Conservation (phyloP, 2,888 invertebrate genomes). For the Clusia tigrina region DNA sequence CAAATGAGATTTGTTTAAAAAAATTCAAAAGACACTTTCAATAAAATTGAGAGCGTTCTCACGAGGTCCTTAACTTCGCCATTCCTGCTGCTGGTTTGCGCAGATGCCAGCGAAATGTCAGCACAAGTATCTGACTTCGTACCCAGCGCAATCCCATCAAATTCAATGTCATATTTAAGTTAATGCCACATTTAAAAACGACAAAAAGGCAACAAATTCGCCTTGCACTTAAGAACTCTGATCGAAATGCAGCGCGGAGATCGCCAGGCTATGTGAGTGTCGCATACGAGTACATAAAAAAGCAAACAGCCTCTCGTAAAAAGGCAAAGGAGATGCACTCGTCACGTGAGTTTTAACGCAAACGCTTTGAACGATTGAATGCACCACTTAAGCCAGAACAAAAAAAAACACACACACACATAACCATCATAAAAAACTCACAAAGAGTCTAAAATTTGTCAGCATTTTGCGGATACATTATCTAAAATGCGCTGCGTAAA, state of each 20-base stretch:
- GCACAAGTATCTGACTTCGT: neutral
- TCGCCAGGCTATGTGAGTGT: too few relatives aligned
- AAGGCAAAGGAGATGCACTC: constrained; percentile 41
- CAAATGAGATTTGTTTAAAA: too few relatives aligned
- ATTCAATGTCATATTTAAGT: constrained; percentile 55
- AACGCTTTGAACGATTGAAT: constrained; percentile 53
- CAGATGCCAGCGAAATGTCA: neutral
- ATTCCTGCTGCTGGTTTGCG: neutral
- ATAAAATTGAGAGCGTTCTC: constrained; percentile 3
- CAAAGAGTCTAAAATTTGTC: constrained; percentile 55
- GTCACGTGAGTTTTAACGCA: constrained; percentile 54
- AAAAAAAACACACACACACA: constrained; percentile 35
- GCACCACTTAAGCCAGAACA: constrained; percentile 32
- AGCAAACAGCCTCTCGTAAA: constrained; percentile 18
- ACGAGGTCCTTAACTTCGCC: constrained; percentile 2
- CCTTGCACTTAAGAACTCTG: constrained; percentile 53
- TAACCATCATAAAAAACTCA: constrained; percentile 20
- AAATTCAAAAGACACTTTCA: too few relatives aligned
- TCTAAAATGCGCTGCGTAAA: constrained; percentile 58
- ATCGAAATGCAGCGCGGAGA: constrained; percentile 39
- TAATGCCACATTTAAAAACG: constrained; percentile 53
- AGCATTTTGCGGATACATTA: constrained; percentile 36
- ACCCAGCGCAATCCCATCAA: constrained; percentile 38
- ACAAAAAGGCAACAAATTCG: constrained; percentile 59
- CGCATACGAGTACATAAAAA: neutral